Conservation (phyloP, 1,140 invertebrate species). For the Drosophila funebris region DNA sequence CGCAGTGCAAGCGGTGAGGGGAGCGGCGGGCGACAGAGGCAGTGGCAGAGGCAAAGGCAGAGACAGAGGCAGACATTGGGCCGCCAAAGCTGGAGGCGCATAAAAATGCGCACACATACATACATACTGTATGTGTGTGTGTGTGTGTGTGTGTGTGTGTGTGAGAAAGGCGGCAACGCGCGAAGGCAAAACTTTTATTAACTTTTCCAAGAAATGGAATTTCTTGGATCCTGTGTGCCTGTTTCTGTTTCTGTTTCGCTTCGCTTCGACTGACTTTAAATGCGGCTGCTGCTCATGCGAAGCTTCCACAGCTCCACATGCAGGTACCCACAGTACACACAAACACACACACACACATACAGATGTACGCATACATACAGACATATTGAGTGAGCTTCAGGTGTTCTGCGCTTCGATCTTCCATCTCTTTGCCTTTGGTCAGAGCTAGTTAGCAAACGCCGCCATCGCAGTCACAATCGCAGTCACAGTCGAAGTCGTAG, state of each 20-base stretch:
- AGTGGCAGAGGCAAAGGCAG: conserved; percentile 21
- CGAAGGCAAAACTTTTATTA: conserved; percentile 79
- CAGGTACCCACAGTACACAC: conserved; percentile 41
- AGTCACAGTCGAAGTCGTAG: neutral
- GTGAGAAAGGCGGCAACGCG: conserved; percentile 70
- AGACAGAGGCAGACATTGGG: conserved; percentile 67
- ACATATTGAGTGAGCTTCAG: conserved; percentile 62
- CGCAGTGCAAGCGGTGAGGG: neutral
- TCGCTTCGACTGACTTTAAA: conserved; percentile 78
- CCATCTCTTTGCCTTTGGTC: conserved; percentile 42
- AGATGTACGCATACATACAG: neutral
- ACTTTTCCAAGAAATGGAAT: conserved; percentile 80
- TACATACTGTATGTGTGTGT: neutral
- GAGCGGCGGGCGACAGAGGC: neutral
- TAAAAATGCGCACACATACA: conserved; percentile 59
- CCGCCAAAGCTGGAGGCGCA: conserved; percentile 68
- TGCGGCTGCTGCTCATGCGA: conserved; percentile 53
- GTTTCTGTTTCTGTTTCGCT: conserved; percentile 63
- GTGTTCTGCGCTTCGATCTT: conserved; percentile 65
- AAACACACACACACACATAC: conserved; percentile 23
- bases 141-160: conserved; percentile 1
- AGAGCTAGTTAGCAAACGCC: conserved; percentile 67
- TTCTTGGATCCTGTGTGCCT: conserved; percentile 80
- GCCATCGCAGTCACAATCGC: conserved; percentile 10
- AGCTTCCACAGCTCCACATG: conserved; percentile 34